These are phyloP conservation scores for Polypedilum vanderplanki DNA, from an alignment of 1,140 invertebrate genomes.

Conservation along the genomic window DNA sequence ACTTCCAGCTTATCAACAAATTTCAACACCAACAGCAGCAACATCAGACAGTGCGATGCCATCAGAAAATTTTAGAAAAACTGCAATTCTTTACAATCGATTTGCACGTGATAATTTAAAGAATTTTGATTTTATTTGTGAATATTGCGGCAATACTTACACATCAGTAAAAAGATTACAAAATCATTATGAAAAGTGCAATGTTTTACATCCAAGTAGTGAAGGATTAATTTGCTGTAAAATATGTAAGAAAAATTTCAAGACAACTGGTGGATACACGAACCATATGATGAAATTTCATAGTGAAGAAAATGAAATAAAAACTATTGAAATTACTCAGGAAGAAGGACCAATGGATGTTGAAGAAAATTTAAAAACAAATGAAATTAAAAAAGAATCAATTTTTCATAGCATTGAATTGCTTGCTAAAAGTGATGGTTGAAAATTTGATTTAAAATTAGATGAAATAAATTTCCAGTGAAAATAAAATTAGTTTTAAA, in stretches of 20 bases:
- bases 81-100: background rate
- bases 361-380: background rate
- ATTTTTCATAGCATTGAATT: background rate
- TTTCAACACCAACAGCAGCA: background rate
- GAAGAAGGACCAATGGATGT: background rate
- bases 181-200: background rate
- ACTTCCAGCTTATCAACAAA: background rate
- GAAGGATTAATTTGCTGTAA: background rate
- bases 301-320: background rate
- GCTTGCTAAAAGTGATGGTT: background rate
- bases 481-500: too few relatives aligned
- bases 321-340: background rate
- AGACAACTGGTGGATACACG: background rate
- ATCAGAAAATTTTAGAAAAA: background rate
- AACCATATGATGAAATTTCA: background rate
- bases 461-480: too few relatives aligned
- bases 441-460: background rate
- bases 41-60: background rate
- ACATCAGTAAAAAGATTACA: background rate
- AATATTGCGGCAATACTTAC: background rate
- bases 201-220: background rate
- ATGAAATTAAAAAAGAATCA: background rate
- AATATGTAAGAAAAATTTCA: background rate
- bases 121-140: background rate
- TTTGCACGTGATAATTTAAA: background rate